phyloP scores from a whole-genome alignment of 2,113 vertebrate genomes.

The Rhea pennata region DNA sequence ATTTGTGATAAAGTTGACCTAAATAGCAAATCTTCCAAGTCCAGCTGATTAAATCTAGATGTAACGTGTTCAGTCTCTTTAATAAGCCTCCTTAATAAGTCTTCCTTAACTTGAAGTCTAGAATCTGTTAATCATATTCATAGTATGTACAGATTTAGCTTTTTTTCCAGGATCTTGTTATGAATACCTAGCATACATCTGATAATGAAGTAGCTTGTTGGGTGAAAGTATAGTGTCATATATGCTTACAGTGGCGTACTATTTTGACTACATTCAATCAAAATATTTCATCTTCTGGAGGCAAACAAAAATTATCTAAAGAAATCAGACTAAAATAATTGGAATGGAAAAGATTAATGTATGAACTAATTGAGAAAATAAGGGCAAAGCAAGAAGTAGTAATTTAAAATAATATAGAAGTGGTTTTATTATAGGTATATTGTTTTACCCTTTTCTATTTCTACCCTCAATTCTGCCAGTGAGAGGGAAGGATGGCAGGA shows the following conservation, averaged over 20 bases:
- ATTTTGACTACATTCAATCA: neutral
- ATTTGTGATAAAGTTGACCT: constrained; percentile 21
- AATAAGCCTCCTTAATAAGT: neutral
- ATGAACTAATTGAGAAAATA: neutral
- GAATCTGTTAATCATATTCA: neutral
- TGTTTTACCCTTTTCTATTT: neutral
- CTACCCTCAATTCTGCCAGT: no score
- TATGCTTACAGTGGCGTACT: neutral
- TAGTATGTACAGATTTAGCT: neutral
- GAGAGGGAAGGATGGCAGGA: no score
- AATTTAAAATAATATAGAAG: neutral
- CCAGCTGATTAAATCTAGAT: neutral
- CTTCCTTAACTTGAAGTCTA: neutral
- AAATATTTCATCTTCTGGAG: neutral
- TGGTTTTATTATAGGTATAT: neutral
- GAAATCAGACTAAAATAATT: neutral
- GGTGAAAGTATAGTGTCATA: neutral
- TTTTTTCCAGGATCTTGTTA: neutral
- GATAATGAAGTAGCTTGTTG: neutral
- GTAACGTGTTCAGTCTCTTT: neutral
- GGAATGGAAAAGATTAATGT: neutral
- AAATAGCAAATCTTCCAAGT: neutral
- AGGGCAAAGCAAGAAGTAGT: neutral
- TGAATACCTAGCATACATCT: neutral
- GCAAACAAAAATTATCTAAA: neutral